Conservation (phyloP, 2,888 invertebrate genomes). For the Melolontha melolontha region DNA sequence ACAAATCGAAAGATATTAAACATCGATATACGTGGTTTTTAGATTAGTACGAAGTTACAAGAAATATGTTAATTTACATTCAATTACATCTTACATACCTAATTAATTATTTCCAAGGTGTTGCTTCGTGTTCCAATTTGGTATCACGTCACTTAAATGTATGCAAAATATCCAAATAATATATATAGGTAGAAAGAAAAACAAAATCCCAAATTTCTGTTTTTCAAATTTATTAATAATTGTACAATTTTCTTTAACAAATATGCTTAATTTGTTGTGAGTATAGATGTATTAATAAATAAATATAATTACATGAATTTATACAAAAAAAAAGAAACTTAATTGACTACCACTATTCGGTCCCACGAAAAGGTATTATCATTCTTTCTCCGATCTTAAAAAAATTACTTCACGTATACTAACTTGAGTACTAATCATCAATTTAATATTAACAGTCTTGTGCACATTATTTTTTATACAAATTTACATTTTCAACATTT, state of each 20-base stretch:
- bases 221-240: constrained; percentile 43
- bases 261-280: constrained; percentile 65
- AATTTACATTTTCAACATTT: constrained; percentile 51
- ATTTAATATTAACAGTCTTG: constrained; percentile 55
- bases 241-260: constrained; percentile 53
- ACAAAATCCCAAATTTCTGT: constrained; percentile 37
- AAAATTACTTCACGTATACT: constrained; percentile 32
- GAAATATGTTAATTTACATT: constrained; percentile 52
- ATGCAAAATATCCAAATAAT: constrained; percentile 1
- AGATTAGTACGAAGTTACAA: constrained; percentile 52
- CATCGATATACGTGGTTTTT: constrained; percentile 45
- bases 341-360: constrained; percentile 57
- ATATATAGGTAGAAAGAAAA: constrained; percentile 29
- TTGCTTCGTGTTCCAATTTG: constrained; percentile 42
- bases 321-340: constrained; percentile 62
- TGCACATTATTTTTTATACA: constrained; percentile 46
- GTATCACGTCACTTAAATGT: constrained; percentile 37
- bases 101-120: constrained; percentile 45
- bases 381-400: constrained; percentile 29
- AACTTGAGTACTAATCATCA: constrained; percentile 37
- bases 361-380: constrained; percentile 58
- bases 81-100: constrained; percentile 50
- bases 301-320: constrained; percentile 66
- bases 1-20: constrained; percentile 58
- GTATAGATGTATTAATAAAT: constrained; percentile 67